phyloP scores from a whole-genome alignment of 2,113 vertebrate genomes.

The Setophaga kirtlandii region DNA sequence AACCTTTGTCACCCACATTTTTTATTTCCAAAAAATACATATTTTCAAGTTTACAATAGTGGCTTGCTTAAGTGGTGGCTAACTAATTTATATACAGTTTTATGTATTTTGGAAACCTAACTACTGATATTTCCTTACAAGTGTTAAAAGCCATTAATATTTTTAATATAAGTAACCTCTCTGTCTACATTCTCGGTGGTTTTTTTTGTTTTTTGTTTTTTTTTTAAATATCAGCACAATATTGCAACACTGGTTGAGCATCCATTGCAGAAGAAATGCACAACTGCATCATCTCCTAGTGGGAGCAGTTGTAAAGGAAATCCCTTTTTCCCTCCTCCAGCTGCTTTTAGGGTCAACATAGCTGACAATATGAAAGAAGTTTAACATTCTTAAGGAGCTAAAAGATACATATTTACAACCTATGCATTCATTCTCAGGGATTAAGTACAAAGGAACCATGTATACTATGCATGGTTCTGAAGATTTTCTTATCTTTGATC shows the following conservation, averaged over 20 bases:
- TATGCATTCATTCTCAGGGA: background rate
- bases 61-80: background rate
- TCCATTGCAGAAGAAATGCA: background rate
- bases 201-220: background rate
- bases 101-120: background rate
- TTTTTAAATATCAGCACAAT: background rate
- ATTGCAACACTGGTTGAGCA: background rate
- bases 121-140: background rate
- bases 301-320: background rate
- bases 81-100: background rate
- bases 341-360: background rate
- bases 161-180: background rate
- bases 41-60: background rate
- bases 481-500: background rate
- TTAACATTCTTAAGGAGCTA: background rate
- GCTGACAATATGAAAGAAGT: background rate
- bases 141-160: background rate
- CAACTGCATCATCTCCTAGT: background rate
- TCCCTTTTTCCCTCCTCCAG: background rate
- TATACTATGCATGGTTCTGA: background rate
- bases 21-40: background rate
- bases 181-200: background rate
- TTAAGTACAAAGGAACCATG: background rate
- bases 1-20: background rate
- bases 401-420: background rate